These are phyloP conservation scores for Andrena chrysosceles DNA, from an alignment of 2,888 invertebrate genomes.

Conservation along the genomic window DNA sequence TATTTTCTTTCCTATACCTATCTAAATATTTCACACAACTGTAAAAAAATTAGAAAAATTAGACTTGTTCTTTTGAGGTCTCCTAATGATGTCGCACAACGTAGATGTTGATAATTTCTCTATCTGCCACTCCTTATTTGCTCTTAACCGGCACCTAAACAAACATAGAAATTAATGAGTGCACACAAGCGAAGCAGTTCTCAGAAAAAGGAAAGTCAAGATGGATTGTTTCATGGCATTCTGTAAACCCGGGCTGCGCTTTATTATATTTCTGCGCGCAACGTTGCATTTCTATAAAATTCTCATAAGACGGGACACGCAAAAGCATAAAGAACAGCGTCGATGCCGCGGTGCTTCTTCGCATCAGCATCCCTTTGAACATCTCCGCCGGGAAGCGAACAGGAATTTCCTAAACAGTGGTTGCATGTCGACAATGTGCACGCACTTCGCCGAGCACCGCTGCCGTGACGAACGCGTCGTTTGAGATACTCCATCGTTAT, in stretches of 20 bases:
- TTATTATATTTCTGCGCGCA: background rate
- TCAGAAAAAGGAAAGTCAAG: too few relatives aligned
- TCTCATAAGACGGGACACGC: constrained; percentile 12
- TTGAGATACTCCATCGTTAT: constrained; percentile 54
- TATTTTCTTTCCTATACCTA: too few relatives aligned
- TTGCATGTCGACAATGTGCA: constrained; percentile 55
- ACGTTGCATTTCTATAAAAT: background rate
- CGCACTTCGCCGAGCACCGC: constrained; percentile 52
- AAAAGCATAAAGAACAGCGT: constrained; percentile 12
- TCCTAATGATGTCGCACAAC: too few relatives aligned
- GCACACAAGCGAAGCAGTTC: too few relatives aligned
- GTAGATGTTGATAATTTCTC: too few relatives aligned
- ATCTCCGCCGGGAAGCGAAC: constrained; percentile 23
- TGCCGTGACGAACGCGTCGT: constrained; percentile 37
- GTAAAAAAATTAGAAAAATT: too few relatives aligned
- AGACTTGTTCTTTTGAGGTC: too few relatives aligned
- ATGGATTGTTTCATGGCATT: too few relatives aligned
- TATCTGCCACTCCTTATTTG: too few relatives aligned
- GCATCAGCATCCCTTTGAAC: constrained; percentile 22
- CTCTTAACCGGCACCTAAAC: too few relatives aligned
- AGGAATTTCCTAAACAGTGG: constrained; percentile 51
- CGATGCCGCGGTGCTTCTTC: constrained; percentile 12
- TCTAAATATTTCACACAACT: too few relatives aligned
- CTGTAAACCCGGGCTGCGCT: background rate
- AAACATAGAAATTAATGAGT: too few relatives aligned